Percentiles rank a stretch among this genome's conserved stretches.
Evolutionary conservation across 2,888 invertebrate species (phyloP).

Genomic region (Neoitamus cyanurus): DNA sequence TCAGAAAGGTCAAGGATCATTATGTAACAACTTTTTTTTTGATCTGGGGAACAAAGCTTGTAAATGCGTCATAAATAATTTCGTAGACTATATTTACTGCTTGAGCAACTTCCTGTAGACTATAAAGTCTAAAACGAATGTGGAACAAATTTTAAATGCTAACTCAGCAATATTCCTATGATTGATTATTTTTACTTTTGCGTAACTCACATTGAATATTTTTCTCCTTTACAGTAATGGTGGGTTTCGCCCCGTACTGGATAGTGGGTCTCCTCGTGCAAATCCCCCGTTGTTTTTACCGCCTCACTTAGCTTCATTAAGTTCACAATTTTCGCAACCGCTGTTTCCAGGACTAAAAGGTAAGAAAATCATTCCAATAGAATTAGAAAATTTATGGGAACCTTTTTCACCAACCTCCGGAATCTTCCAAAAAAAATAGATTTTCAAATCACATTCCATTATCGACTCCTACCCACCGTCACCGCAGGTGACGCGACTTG

Average conservation of each 20-base stretch:
- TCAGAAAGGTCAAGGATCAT: too few relatives aligned
- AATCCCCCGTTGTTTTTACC: constrained; percentile 85
- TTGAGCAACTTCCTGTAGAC: too few relatives aligned
- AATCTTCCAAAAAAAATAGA: not conserved
- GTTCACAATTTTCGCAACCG: constrained; percentile 83
- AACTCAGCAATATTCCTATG: too few relatives aligned
- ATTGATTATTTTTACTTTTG: not conserved
- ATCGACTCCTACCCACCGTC: constrained; percentile 16
- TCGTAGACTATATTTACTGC: too few relatives aligned
- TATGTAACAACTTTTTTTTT: too few relatives aligned
- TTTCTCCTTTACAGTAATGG: constrained; percentile 68
- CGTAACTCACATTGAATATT: not conserved
- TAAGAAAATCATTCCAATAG: constrained; percentile 61
- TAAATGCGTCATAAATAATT: too few relatives aligned
- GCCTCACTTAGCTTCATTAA: constrained; percentile 78
- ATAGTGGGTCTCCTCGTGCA: constrained; percentile 68
- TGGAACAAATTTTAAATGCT: too few relatives aligned
- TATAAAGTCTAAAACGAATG: too few relatives aligned
- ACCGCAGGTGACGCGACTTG: not conserved
- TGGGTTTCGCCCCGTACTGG: constrained; percentile 72
- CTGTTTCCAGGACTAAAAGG: constrained; percentile 85
- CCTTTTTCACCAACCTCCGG: not conserved
- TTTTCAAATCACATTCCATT: constrained; percentile 40
- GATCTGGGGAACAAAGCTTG: too few relatives aligned
- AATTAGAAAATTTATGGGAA: not conserved